Base-by-base conservation (phyloP, 2,113 vertebrate genomes). In the Oncorhynchus kisutch region DNA sequence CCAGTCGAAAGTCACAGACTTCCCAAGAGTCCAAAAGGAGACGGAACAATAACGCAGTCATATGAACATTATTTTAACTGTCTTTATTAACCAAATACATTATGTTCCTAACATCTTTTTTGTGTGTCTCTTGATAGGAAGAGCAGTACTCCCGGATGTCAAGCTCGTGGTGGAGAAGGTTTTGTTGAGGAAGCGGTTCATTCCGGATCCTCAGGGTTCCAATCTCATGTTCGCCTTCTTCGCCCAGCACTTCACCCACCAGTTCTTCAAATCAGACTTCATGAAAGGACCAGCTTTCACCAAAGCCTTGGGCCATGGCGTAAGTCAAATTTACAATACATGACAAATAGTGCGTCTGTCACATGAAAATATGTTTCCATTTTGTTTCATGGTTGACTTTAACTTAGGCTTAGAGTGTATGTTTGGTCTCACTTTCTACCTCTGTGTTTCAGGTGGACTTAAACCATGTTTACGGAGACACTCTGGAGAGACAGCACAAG, bases 201-300 rank as follows among this genome's bases (percentile, higher is more conserved):
- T 95, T 67, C 95, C 95, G 1, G 95, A 97, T 25, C 96, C 96
- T 0, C 95, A 96, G 86, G 93, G 92, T 83, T 91, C 96, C 16
- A 97, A 94, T 12, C 81, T 96, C 78, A 96, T 97, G 95, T 97
- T 97, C 75, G 92, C 95, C 0, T 97, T 97, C 90, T 97, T 97
- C 51, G 95, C 96, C 67, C 96, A 97, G 49, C 96, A 96, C 80
- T 97, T 97, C 81, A 96, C 96, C 1, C 96, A 97, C 72, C 95
- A 97, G 49, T 97, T 94, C 87, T 97, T 97, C 83, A 96, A 96
- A 88, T 94, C 94, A 0, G 95, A 97, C 78, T 83, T 85, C 34
- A 93, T 94, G 66, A 91, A 85, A 82, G 96, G 96, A 25, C 94
- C 96, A 65, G 94, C 84, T 24, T 97, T 97, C 89, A 97, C 94